Evolutionary conservation across 2,113 vertebrate species (phyloP), one percentile per base, ranked within the genome.

Genomic region (Xiphorhynchus elegans): DNA sequence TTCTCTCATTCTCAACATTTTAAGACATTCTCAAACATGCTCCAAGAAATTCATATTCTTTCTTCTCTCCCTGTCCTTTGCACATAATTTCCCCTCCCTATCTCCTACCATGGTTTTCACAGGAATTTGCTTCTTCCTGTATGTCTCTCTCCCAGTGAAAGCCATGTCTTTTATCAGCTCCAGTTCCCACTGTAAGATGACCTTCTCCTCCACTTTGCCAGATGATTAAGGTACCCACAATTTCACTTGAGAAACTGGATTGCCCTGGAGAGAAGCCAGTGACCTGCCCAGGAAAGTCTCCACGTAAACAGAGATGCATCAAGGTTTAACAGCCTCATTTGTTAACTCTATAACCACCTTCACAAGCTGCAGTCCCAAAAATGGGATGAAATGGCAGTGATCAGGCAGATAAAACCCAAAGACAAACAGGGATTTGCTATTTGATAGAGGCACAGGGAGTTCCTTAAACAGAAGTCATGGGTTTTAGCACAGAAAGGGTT

Each of bases 191-290:
- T 28, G 44, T 64, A 69, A 50, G 42, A 4, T 72, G 66, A 87
- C 69, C 84, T 89, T 69, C 64, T 85, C 49, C 55, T 90, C 39
- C 69, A 6, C 37, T 92, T 31, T 58, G 35, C 80, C 74, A 89
- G 66, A 91, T 91, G 62, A 56, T 55, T 76, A 18, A 84, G 77
- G 77, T 31, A 47, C 84, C 93, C 81, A 59, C 28, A 24, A 67
- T 62, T 84, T 87, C 80, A 76, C 80, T 56, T 42, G 53, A 90
- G 87, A 56, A 58, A 33, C 31, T 91, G 81, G 35, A 76, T 72
- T 91, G 89, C 84, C 77, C 68, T 82, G 93, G 77, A 92, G 80
- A n/a, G 81, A 58, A 87, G 89, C 89, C 93, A 91, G 33, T 9
- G 66, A 55, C 39, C 58, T 85, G 81, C 49, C 44, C 42, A 19